Base-by-base conservation (phyloP, 2,888 invertebrate genomes). In the Andrena bicolor region DNA sequence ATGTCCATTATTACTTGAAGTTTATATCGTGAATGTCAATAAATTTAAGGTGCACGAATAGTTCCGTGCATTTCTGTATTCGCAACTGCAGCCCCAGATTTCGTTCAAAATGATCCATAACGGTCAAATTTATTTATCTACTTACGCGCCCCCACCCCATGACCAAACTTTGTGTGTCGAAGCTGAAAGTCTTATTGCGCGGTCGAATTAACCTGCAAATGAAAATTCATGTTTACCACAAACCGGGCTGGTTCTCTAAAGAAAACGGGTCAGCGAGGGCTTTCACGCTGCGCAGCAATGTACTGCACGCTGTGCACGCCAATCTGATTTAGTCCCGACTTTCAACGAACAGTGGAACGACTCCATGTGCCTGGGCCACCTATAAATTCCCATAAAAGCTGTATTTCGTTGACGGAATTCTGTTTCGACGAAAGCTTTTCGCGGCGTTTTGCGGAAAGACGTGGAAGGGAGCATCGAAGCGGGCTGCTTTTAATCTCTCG, bases 251-350 rank as follows among this genome's bases (percentile, higher is more conserved):
- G 28, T 66, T 72, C 51, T 77, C 77, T 41, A 30, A 73, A 77
- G 72, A 72, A 77, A 28, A 41, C 60, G 60, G 72, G 64, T 72
- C 72, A 61, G 49, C 32, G 8, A 28, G n/a, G 13, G 66, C 66
- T 73, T 66, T 78, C 61, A 35, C 51, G 35, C 58, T 58, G 64
- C 26, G 23, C 7, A 71, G 71, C 32, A 58, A 35, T 58, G 30
- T 49, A 26, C 49, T 35, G 49, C 10, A n/a, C 41, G 23, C 72
- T 8, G 48, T 23, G 56, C 74, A 48, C 28, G 73, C 61, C 73
- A 63, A 76, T 76, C 79, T 70, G 76, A 79, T 76, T 79, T 76
- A 64, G 69, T 35, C 49, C 28, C 76, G 56, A 49, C 79, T 79
- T 79, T 76, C 41, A 75, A 79, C 69, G 68, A 76, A 76, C 76